Percentiles rank a stretch among this genome's conserved stretches.
These are phyloP conservation scores for Lepidurus arcticus DNA, from an alignment of 1,140 invertebrate species.

Conservation along the genomic window DNA sequence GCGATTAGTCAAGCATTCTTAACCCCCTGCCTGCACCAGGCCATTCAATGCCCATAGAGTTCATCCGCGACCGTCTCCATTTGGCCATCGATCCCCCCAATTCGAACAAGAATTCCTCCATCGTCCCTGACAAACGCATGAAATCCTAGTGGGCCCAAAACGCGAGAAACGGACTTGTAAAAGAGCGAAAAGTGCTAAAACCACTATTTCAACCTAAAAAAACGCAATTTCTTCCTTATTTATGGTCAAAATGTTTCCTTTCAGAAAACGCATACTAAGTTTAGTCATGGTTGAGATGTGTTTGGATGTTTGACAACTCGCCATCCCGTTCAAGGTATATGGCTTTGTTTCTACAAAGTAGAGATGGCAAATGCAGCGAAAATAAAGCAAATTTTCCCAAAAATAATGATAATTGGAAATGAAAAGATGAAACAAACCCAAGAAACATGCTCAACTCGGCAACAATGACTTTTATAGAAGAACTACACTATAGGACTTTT, in stretches of 20 bases:
- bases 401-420: too few species aligned
- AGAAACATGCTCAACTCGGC: too few species aligned
- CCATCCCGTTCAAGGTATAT: background rate
- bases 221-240: background rate
- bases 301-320: background rate
- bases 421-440: too few species aligned
- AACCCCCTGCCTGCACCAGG: slow-evolving; percentile 16
- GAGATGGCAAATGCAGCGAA: too few species aligned
- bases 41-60: slow-evolving; percentile 18
- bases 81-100: background rate
- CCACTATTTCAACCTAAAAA: background rate
- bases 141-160: background rate
- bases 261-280: background rate
- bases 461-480: too few species aligned
- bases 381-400: too few species aligned
- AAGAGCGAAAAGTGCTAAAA: background rate
- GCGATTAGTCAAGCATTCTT: slow-evolving; percentile 21
- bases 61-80: slow-evolving; percentile 9
- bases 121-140: background rate
- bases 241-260: background rate
- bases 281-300: background rate
- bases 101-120: background rate
- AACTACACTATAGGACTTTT: too few species aligned
- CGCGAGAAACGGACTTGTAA: background rate
- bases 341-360: too few species aligned